Evolutionary conservation across 2,888 invertebrate genomes (phyloP).

Genomic region (Drymonia ruficornis): DNA sequence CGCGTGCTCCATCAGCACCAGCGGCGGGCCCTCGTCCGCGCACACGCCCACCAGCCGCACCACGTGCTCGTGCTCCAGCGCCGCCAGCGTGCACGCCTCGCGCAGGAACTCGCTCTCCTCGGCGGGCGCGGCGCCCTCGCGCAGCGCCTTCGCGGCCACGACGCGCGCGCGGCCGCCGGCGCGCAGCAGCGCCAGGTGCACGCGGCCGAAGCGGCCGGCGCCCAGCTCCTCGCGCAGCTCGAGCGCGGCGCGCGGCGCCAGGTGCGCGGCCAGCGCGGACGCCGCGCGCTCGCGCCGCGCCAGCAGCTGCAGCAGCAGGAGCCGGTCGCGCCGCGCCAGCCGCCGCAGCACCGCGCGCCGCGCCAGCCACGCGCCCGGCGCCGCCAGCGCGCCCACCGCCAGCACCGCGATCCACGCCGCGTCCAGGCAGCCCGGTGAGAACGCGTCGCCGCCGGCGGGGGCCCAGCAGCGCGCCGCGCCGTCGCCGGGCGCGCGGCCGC

Average conservation of each 20-base stretch:
- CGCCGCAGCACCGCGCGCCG: slow-evolving; percentile 30
- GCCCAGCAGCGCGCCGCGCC: slow-evolving; percentile 23
- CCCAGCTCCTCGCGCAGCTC: slow-evolving; percentile 55
- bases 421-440: slow-evolving; percentile 87
- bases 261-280: slow-evolving; percentile 30
- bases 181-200: slow-evolving; percentile 52
- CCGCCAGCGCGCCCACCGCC: slow-evolving; percentile 71
- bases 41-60: slow-evolving; percentile 91
- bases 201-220: slow-evolving; percentile 60
- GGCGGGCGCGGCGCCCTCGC: slow-evolving; percentile 89
- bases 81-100: slow-evolving; percentile 95
- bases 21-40: slow-evolving; percentile 91
- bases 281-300: slow-evolving; percentile 32
- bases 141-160: slow-evolving; percentile 93
- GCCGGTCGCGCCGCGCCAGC: slow-evolving; percentile 65
- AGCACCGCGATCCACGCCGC: slow-evolving; percentile 25
- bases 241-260: slow-evolving; percentile 46
- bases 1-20: slow-evolving; percentile 96
- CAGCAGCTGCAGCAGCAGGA: slow-evolving; percentile 20
- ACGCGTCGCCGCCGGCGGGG: slow-evolving; percentile 61
- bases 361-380: slow-evolving; percentile 25
- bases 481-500: slow-evolving; percentile 21
- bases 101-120: slow-evolving; percentile 90
- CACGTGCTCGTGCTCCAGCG: slow-evolving; percentile 93
- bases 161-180: slow-evolving; percentile 69